Percentiles rank a stretch among this genome's conserved stretches.
Conservation (phyloP, 1,140 invertebrate genomes). For the Sitodiplosis mosellana region DNA sequence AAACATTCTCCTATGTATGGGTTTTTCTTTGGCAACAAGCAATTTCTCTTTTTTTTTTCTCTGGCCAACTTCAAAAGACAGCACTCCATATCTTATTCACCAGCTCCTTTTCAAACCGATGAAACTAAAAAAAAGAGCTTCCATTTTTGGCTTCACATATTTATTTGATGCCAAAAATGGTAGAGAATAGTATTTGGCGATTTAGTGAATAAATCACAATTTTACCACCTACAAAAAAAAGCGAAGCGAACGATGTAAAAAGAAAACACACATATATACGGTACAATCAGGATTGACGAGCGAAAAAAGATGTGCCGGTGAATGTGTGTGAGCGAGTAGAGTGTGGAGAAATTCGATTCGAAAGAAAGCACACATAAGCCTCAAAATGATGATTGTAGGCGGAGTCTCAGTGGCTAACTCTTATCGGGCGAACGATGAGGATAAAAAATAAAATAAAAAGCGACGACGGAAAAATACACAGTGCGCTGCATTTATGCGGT, state of each 20-base stretch:
- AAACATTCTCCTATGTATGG: neutral
- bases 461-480: neutral
- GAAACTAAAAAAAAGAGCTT: too few relatives aligned
- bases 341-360: too few relatives aligned
- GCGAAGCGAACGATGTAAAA: too few relatives aligned
- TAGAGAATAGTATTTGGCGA: too few relatives aligned
- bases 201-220: neutral
- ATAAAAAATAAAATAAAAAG: neutral
- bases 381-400: neutral
- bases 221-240: constrained; percentile 2
- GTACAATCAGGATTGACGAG: too few relatives aligned
- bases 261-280: too few relatives aligned
- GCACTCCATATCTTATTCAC: neutral
- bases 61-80: neutral
- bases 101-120: too few relatives aligned
- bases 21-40: neutral
- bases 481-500: neutral
- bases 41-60: neutral
- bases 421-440: neutral
- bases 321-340: too few relatives aligned
- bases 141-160: too few relatives aligned
- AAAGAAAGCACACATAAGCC: neutral
- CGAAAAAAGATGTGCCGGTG: too few relatives aligned
- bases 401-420: neutral
- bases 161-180: too few relatives aligned